These are phyloP conservation scores for Pachliopta kotzebuea DNA, from an alignment of 2,888 invertebrate genomes.

Conservation along the genomic window DNA sequence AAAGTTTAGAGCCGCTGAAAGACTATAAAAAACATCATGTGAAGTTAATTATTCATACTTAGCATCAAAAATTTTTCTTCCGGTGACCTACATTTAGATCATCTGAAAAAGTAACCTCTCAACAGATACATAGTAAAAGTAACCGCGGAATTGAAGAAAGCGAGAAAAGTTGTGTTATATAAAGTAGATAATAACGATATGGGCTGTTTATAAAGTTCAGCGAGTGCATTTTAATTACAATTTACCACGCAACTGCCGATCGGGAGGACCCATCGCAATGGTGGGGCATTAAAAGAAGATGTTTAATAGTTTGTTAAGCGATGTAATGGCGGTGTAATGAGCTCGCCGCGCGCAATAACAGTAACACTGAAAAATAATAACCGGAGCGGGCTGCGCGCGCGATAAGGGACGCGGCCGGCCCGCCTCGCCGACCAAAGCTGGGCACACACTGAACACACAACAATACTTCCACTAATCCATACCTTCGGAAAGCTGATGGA, in stretches of 20 bases:
- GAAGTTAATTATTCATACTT: too few relatives aligned
- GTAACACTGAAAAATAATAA: conserved; percentile 76
- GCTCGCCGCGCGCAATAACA: conserved; percentile 58
- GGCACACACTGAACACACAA: conserved; percentile 1
- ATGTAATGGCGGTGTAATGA: conserved; percentile 63
- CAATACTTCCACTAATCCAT: too few relatives aligned
- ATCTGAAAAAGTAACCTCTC: too few relatives aligned
- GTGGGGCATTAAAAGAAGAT: conserved; percentile 60
- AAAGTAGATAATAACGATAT: too few relatives aligned
- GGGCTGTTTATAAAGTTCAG: not conserved
- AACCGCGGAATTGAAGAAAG: too few relatives aligned
- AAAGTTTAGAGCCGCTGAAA: too few relatives aligned
- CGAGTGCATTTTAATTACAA: conserved; percentile 6
- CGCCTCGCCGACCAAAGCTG: conserved; percentile 19
- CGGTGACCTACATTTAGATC: too few relatives aligned
- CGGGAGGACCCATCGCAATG: conserved; percentile 57
- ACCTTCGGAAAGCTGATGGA: too few relatives aligned
- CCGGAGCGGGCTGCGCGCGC: conserved; percentile 33
- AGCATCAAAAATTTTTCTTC: too few relatives aligned
- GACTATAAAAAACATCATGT: too few relatives aligned
- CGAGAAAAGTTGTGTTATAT: too few relatives aligned
- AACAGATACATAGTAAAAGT: too few relatives aligned
- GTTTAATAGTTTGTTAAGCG: conserved; percentile 78
- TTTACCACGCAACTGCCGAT: not conserved
- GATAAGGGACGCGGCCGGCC: conserved; percentile 35